These are phyloP conservation scores for Pantelozetes paolii DNA, from an alignment of 2,888 invertebrate species.

Conservation along the genomic window DNA sequence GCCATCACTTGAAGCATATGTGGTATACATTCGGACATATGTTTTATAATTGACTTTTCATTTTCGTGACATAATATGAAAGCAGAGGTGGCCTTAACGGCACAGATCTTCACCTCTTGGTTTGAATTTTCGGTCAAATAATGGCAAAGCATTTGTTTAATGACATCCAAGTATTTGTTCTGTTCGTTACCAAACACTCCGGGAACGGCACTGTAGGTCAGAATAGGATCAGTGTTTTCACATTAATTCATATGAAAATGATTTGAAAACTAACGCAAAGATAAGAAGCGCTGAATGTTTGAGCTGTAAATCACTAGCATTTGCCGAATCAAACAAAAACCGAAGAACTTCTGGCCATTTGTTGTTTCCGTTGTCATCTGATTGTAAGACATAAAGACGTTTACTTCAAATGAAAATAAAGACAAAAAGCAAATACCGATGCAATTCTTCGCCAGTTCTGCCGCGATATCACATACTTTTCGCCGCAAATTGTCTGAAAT, in stretches of 20 bases:
- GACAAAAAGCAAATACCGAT: constrained; percentile 56
- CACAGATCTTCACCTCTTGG: constrained; percentile 55
- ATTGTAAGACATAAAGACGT: constrained; percentile 5
- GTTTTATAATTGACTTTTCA: constrained; percentile 80
- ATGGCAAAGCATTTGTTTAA: constrained; percentile 88
- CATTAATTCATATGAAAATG: neutral
- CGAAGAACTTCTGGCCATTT: constrained; percentile 91
- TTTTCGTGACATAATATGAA: constrained; percentile 91
- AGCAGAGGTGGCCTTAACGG: constrained; percentile 58
- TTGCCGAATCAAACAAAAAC: constrained; percentile 91
- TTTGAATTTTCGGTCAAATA: constrained; percentile 62
- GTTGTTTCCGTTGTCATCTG: constrained; percentile 89
- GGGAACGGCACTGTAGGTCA: constrained; percentile 82
- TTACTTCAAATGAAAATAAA: constrained; percentile 1
- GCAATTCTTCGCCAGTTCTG: constrained; percentile 90
- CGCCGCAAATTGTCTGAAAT: constrained; percentile 67
- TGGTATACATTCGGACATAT: constrained; percentile 78
- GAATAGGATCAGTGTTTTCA: constrained; percentile 4
- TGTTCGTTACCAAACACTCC: constrained; percentile 96
- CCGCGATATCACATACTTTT: constrained; percentile 90
- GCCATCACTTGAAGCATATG: constrained; percentile 53
- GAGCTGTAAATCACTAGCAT: constrained; percentile 71
- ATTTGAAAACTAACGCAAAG: constrained; percentile 68
- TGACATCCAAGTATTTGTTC: constrained; percentile 79
- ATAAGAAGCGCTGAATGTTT: constrained; percentile 91